Percentiles rank a stretch among this genome's conserved stretches.
phyloP scores from a whole-genome alignment of 2,888 invertebrate genomes.

The Podabrus alpinus region DNA sequence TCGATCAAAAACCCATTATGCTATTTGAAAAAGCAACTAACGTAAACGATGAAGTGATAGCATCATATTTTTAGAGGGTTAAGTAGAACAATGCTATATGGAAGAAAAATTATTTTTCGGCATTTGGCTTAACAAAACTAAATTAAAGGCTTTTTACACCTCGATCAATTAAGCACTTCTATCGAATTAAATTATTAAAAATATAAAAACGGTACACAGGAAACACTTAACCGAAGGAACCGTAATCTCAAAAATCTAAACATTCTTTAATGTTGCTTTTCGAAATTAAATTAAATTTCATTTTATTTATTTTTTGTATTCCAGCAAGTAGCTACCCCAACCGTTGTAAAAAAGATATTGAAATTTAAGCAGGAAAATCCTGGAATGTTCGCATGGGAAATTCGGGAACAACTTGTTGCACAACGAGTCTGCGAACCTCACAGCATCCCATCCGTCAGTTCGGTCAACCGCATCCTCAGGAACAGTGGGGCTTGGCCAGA shows the following conservation, averaged over 20 bases:
- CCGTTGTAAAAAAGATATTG: slow-evolving; percentile 92
- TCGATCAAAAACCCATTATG: slow-evolving; percentile 27
- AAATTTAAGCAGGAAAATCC: slow-evolving; percentile 94
- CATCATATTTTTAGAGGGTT: background rate
- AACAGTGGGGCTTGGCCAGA: slow-evolving; percentile 85
- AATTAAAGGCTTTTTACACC: background rate
- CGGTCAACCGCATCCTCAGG: slow-evolving; percentile 89
- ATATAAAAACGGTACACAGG: background rate
- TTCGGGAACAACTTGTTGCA: slow-evolving; percentile 84
- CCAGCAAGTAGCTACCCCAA: slow-evolving; percentile 96
- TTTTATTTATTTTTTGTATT: slow-evolving; percentile 23
- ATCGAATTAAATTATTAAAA: background rate
- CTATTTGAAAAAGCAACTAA: slow-evolving; percentile 2
- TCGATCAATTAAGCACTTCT: background rate
- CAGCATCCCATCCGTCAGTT: slow-evolving; percentile 91
- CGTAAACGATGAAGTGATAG: background rate
- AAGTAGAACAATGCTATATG: background rate
- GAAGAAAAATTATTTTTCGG: background rate
- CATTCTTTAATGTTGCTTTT: background rate
- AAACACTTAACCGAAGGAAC: background rate
- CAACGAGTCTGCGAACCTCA: slow-evolving; percentile 90
- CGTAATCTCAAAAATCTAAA: background rate
- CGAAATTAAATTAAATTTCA: background rate
- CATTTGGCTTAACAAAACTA: background rate
- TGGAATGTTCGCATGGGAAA: slow-evolving; percentile 97